Evolutionary conservation across 2,888 invertebrate genomes (phyloP).

Genomic region (Microctonus brassicae): DNA sequence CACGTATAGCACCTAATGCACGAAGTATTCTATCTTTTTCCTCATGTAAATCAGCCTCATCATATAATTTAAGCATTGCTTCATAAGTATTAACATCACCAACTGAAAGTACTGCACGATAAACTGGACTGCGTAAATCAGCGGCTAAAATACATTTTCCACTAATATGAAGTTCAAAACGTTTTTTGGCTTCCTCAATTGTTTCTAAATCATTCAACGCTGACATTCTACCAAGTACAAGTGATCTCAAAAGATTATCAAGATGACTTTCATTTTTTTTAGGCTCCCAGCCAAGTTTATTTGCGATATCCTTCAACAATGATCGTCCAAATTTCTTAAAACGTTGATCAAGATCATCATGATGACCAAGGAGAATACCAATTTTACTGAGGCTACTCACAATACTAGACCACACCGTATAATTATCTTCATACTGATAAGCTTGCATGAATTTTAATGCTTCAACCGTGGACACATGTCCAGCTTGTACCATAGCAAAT

Average conservation of each 20-base stretch:
- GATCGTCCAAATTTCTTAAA: slow-evolving; percentile 83
- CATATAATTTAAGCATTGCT: slow-evolving; percentile 84
- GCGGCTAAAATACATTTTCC: slow-evolving; percentile 79
- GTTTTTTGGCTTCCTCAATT: slow-evolving; percentile 81
- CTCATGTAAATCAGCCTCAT: slow-evolving; percentile 89
- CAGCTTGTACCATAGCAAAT: slow-evolving; percentile 92
- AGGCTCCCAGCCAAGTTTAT: slow-evolving; percentile 88
- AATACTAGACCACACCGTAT: slow-evolving; percentile 93
- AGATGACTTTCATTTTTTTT: slow-evolving; percentile 87
- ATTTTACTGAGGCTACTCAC: slow-evolving; percentile 84
- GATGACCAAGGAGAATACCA: slow-evolving; percentile 82
- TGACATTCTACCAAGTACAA: slow-evolving; percentile 87
- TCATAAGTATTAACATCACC: slow-evolving; percentile 81
- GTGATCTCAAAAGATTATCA: slow-evolving; percentile 85
- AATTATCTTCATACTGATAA: slow-evolving; percentile 88
- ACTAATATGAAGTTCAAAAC: slow-evolving; percentile 78
- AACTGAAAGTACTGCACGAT: slow-evolving; percentile 82
- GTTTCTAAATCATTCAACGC: slow-evolving; percentile 84
- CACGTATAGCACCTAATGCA: slow-evolving; percentile 84
- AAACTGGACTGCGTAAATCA: slow-evolving; percentile 90
- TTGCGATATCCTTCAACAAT: slow-evolving; percentile 80
- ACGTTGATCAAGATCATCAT: slow-evolving; percentile 77
- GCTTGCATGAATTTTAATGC: slow-evolving; percentile 88
- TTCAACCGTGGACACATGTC: slow-evolving; percentile 84
- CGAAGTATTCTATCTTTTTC: slow-evolving; percentile 92